Evolutionary conservation across 1,140 invertebrate genomes (phyloP), one percentile per base, ranked within the genome.

Genomic region (Pissodes strobi): DNA sequence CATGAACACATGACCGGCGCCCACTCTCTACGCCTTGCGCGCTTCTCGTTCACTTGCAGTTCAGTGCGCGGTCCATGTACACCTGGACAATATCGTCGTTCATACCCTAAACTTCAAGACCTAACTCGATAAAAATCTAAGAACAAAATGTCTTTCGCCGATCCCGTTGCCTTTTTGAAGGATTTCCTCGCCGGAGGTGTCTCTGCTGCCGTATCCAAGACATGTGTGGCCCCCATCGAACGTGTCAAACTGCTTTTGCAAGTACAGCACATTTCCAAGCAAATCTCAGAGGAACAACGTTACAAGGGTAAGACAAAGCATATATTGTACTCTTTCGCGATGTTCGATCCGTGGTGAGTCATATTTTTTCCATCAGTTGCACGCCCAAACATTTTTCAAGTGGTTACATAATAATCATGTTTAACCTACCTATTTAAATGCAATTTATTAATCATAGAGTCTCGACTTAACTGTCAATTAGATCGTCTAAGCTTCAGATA

Each of bases 241-340:
- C 84, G 94, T 74, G 92, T 96, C 21, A 96, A 97, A 78, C 81
- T 96, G 38, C 84, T 97, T 51, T 85, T 96, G 49, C 94, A 94
- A 80, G 91, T 93, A 59, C 92, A 93, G 81, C 89, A 92, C 80
- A 88, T 90, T 52, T 90, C 87, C 69, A 92, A 92, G 82, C 89
- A 93, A 79, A 94, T 95, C 72, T 59, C 89, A 12, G 87, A 82
- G 59, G 88, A 92, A 52, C 80, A 91, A 70, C 85, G 87, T 72
- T 94, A 94, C 80, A 94, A 93, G 85, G 91, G 90, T 90, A 73
- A 83, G 80, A 78, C n/a, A n/a, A n/a, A n/a, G n/a, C n/a, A n/a
- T n/a, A n/a, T n/a, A 37, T 22, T 22, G 13, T 12, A 6, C n/a
- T 51, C 15, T 23, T 17, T 18, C 18, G 15, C 12, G 23, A 5